Evolutionary conservation across 2,797 vertebrate species (phyloP).

Genomic region (Girardinus metallicus): DNA sequence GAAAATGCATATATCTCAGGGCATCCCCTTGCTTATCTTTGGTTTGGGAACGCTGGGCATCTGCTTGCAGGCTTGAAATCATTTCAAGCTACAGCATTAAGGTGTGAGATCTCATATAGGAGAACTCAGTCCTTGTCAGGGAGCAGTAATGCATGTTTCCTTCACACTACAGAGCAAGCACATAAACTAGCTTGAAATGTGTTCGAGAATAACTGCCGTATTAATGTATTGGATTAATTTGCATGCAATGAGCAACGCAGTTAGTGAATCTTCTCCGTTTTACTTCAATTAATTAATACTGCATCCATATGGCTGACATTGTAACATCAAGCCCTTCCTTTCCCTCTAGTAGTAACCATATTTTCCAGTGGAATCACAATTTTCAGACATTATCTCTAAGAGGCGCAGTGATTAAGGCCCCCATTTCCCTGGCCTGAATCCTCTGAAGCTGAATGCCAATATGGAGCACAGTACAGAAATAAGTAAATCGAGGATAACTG

Average conservation of each 20-base stretch:
- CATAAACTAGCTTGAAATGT: not conserved
- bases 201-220: not conserved
- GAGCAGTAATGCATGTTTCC: not conserved
- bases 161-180: not conserved
- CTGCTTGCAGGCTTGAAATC: not conserved
- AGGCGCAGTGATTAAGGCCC: conserved; percentile 11
- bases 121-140: not conserved
- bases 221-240: not conserved
- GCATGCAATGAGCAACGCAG: not conserved
- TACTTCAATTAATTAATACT: not conserved
- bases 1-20: not conserved
- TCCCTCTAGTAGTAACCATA: not conserved
- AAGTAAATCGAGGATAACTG: conserved; percentile 25
- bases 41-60: not conserved
- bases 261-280: not conserved
- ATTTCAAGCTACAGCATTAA: not conserved
- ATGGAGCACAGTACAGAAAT: conserved; percentile 17
- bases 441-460: conserved; percentile 3
- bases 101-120: not conserved
- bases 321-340: not conserved
- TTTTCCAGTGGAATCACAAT: not conserved
- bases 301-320: conserved; percentile 3
- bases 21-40: not conserved
- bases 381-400: conserved; percentile 24
- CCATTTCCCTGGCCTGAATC: conserved; percentile 4